Conservation (phyloP, 2,888 invertebrate species). For the Macaria liturata region DNA sequence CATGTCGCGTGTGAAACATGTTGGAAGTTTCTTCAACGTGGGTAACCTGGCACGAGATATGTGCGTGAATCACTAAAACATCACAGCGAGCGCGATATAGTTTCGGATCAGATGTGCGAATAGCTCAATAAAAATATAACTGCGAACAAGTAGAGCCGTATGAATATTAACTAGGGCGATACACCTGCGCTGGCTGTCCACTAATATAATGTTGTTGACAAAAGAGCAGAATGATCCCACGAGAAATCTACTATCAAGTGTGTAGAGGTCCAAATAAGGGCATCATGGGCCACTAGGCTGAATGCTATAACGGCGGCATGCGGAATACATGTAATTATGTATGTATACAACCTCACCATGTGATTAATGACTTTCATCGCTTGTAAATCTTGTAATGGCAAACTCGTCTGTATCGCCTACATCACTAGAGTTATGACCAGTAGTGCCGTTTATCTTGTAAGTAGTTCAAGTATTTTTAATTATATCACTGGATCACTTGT, state of each 20-base stretch:
- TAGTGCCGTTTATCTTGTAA: slow-evolving; percentile 50
- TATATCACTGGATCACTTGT: slow-evolving; percentile 23
- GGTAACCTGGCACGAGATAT: slow-evolving; percentile 59
- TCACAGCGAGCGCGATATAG: slow-evolving; percentile 34
- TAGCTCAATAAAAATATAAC: slow-evolving; percentile 27
- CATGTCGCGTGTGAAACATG: slow-evolving; percentile 45
- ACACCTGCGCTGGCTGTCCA: slow-evolving; percentile 38
- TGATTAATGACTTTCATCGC: slow-evolving; percentile 76
- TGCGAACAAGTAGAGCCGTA: slow-evolving; percentile 24
- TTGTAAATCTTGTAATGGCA: slow-evolving; percentile 60
- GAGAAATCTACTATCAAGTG: slow-evolving; percentile 52
- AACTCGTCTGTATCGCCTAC: slow-evolving; percentile 52
- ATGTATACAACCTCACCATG: slow-evolving; percentile 45
- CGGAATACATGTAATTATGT: slow-evolving; percentile 41
- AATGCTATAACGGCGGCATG: slow-evolving; percentile 47
- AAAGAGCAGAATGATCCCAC: slow-evolving; percentile 55
- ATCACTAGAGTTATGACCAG: slow-evolving; percentile 49
- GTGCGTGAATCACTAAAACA: slow-evolving; percentile 52
- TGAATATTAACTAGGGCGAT: slow-evolving; percentile 31
- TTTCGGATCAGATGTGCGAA: slow-evolving; percentile 29
- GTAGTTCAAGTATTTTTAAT: slow-evolving; percentile 25
- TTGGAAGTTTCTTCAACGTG: slow-evolving; percentile 50
- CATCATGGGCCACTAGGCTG: slow-evolving; percentile 51
- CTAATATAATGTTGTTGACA: slow-evolving; percentile 35
- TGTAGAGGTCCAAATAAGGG: slow-evolving; percentile 58